Conservation (phyloP, 1,140 invertebrate genomes). For the Drosophila teissieri region DNA sequence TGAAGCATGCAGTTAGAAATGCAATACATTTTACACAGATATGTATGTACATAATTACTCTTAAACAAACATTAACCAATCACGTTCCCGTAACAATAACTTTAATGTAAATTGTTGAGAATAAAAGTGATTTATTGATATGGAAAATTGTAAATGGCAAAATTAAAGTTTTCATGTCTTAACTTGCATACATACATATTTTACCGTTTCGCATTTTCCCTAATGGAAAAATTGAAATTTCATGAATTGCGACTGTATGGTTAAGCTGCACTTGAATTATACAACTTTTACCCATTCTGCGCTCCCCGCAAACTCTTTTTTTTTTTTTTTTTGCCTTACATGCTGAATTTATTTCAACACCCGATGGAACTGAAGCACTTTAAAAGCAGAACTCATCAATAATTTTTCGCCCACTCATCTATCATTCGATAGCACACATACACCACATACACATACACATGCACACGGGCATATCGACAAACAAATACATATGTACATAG, state of each 20-base stretch:
- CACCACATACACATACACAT: slow-evolving; percentile 10
- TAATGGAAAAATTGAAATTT: neutral
- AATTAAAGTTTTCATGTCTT: too few species aligned
- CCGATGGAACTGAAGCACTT: slow-evolving; percentile 11
- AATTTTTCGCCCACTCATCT: slow-evolving; percentile 50
- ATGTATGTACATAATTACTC: neutral
- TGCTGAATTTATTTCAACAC: slow-evolving; percentile 21
- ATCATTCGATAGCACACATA: slow-evolving; percentile 32
- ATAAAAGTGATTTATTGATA: too few species aligned
- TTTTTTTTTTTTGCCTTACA: neutral
- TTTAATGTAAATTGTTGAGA: too few species aligned
- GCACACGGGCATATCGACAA: neutral
- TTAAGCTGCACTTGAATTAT: slow-evolving; percentile 1
- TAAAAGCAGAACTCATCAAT: slow-evolving; percentile 42
- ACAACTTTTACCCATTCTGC: neutral
- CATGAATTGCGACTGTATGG: neutral
- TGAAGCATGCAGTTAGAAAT: neutral
- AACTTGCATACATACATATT: too few species aligned
- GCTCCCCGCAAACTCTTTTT: neutral
- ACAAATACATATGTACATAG: neutral
- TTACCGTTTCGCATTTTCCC: neutral
- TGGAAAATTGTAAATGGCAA: too few species aligned
- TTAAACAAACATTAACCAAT: too few species aligned
- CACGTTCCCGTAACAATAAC: too few species aligned
- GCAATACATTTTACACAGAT: neutral